Evolutionary conservation across 2,113 vertebrate genomes (phyloP).

Genomic region (Cyprinodon brontotheroides): DNA sequence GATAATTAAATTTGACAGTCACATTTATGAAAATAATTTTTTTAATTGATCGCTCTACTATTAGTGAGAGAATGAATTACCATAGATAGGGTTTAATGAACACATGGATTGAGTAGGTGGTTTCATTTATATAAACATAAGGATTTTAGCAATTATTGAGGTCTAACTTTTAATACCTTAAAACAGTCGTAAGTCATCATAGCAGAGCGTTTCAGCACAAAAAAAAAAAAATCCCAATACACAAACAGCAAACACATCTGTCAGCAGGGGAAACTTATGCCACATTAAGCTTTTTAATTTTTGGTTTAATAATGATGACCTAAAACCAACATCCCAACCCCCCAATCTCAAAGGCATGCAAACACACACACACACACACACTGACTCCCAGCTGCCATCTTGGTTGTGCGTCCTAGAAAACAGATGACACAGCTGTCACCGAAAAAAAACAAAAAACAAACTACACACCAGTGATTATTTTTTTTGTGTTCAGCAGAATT

Average conservation of each 20-base stretch:
- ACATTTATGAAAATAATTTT: constrained; percentile 63
- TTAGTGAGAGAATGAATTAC: constrained; percentile 14
- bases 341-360: not conserved
- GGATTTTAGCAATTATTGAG: constrained; percentile 63
- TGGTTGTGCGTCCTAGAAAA: constrained; percentile 81
- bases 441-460: constrained; percentile 45
- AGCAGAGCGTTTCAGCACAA: constrained; percentile 49
- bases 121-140: constrained; percentile 52
- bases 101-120: constrained; percentile 64
- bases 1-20: constrained; percentile 70
- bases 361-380: not conserved
- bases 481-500: constrained; percentile 72
- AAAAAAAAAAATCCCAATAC: not conserved
- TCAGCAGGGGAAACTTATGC: constrained; percentile 73
- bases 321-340: constrained; percentile 59
- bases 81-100: constrained; percentile 66
- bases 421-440: constrained; percentile 80
- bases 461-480: constrained; percentile 71
- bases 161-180: constrained; percentile 72
- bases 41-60: constrained; percentile 71
- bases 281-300: constrained; percentile 78
- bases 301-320: constrained; percentile 77
- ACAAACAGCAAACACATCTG: constrained; percentile 69
- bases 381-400: constrained; percentile 72
- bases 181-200: constrained; percentile 60